These are phyloP conservation scores for Cyclura pinguis DNA, from an alignment of 2,797 vertebrate genomes.

Conservation along the genomic window DNA sequence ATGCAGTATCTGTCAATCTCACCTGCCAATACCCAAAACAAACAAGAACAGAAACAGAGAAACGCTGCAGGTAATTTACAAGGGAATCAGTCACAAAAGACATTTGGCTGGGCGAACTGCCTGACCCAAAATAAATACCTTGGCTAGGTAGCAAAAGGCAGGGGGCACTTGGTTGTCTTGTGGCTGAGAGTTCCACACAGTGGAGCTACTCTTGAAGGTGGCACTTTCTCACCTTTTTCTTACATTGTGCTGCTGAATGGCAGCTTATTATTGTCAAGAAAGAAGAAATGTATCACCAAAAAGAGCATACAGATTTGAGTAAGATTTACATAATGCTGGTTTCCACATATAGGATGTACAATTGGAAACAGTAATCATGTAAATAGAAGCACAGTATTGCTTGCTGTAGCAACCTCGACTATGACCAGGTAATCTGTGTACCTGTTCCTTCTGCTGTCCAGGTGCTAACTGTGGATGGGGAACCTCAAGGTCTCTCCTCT, in stretches of 20 bases:
- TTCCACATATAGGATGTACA: background rate
- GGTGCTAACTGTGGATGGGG: background rate
- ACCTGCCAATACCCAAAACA: background rate
- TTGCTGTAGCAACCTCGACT: background rate
- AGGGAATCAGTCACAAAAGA: too few relatives aligned
- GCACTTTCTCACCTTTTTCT: too few relatives aligned
- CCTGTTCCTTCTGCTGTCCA: background rate
- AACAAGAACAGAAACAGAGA: background rate
- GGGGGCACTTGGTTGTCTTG: too few relatives aligned
- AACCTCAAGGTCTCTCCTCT: background rate
- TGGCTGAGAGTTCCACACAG: too few relatives aligned
- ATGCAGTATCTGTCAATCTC: background rate
- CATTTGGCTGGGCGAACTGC: too few relatives aligned
- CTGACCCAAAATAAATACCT: too few relatives aligned
- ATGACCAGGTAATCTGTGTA: background rate
- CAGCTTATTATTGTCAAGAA: background rate
- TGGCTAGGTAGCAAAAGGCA: too few relatives aligned
- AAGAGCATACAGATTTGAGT: too few relatives aligned
- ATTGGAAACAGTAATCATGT: background rate
- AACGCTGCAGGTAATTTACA: background rate
- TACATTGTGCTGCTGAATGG: too few relatives aligned
- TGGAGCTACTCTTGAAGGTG: too few relatives aligned
- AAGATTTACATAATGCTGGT: background rate
- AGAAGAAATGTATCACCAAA: background rate
- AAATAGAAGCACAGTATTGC: background rate